Evolutionary conservation across 2,888 invertebrate genomes (phyloP).

Genomic region (Synanthedon vespiformis): DNA sequence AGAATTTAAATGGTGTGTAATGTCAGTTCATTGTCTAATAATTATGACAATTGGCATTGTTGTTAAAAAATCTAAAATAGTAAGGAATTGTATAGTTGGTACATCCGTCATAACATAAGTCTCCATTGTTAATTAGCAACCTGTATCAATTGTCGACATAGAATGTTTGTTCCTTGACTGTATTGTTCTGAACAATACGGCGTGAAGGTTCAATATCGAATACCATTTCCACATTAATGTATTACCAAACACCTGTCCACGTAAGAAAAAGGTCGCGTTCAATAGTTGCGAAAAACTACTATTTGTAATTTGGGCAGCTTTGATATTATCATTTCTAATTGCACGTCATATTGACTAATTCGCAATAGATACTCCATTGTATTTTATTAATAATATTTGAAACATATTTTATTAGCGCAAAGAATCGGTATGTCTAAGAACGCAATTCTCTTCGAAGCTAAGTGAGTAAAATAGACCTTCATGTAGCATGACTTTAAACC

Average conservation of each 20-base stretch:
- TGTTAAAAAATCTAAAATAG: conserved; percentile 8
- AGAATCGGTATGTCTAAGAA: too few species aligned
- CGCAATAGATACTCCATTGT: too few species aligned
- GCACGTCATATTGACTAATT: too few species aligned
- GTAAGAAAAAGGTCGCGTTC: too few species aligned
- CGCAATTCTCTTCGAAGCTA: too few species aligned
- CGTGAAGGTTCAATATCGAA: conserved; percentile 42
- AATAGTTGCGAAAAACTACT: too few species aligned
- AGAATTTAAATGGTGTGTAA: too few species aligned
- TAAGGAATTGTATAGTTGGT: conserved; percentile 16
- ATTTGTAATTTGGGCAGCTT: too few species aligned
- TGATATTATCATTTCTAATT: too few species aligned
- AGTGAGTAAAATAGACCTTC: background rate
- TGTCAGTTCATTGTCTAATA: conserved; percentile 19
- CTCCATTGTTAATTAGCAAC: conserved; percentile 38
- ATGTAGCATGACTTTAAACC: background rate
- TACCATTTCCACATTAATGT: conserved; percentile 12
- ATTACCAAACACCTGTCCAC: background rate
- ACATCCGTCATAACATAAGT: background rate
- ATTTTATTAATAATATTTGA: too few species aligned
- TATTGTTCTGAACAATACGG: conserved; percentile 34
- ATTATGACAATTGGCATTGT: conserved; percentile 32
- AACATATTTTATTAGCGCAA: too few species aligned
- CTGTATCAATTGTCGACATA: conserved; percentile 36
- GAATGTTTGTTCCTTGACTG: conserved; percentile 18